Base-by-base conservation (phyloP, 2,113 vertebrate species). In the Cottus gobio region DNA sequence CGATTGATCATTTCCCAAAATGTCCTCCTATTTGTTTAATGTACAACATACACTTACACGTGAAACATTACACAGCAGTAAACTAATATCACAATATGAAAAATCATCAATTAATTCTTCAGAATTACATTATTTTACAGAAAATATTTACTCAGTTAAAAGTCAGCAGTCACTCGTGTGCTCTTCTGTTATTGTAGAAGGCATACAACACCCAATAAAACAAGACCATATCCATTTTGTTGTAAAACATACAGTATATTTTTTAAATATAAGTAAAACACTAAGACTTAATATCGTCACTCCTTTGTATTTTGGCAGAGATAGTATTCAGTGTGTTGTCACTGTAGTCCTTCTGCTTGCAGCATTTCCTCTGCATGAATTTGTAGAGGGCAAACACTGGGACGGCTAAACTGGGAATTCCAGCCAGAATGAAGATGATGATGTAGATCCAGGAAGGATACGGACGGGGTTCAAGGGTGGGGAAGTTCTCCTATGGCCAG, bases 341-440 rank as follows among this genome's bases (percentile, higher is more conserved):
- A 0, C 4, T 31, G 60, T 61, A 2, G 20, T 52, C 24, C 5
- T 75, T 80, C 15, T 77, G 67, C 44, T 87, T 93, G 89, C 91
- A 92, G 52, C 82, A 94, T 75, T 0, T 44, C 12, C 13, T 95
- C 78, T 86, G 89, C 87, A 97, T 91, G 82, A 92, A 67, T 90
- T 94, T 97, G 92, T 92, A 96, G 83, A 96, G 16, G 13, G 96
- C 96, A 15, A 94, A 91, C 2, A 0, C 0, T 0, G 97, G 98
- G 54, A 98, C 95, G 65, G 3, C 0, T 74, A 98, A 87, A 89
- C 96, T 94, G 1, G 98, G 98, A 54, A 96, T 20, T 12, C 98
- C 98, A 0, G 96, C 93, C 0, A 99, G 83, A 20, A 97, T 24
- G 30, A 98, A 96, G 83, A 99, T 96, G 36, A 99, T 86, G 0